Percentiles rank a stretch among this genome's conserved stretches.
phyloP scores from a whole-genome alignment of 2,797 vertebrate genomes.

The Myotis daubentonii region DNA sequence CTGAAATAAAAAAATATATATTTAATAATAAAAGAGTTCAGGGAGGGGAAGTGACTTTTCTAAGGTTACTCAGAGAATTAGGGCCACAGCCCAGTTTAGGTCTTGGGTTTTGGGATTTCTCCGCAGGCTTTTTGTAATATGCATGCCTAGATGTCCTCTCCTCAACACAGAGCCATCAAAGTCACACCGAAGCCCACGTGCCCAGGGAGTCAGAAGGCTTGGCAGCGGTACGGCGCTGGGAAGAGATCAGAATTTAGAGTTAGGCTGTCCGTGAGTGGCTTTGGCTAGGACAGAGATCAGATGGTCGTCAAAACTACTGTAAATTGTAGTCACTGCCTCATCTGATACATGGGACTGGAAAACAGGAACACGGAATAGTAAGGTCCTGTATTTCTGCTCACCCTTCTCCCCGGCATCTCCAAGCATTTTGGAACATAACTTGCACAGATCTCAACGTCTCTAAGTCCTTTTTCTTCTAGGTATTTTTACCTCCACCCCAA shows the following conservation, averaged over 20 bases:
- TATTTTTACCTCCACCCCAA: neutral
- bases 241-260: neutral
- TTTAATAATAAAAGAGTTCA: neutral
- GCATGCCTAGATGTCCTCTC: neutral
- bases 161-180: neutral
- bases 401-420: neutral
- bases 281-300: neutral
- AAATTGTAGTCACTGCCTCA: neutral
- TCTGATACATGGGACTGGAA: neutral
- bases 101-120: constrained; percentile 7
- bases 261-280: neutral
- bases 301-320: neutral
- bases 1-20: too few species aligned
- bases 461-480: constrained; percentile 15
- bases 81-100: neutral
- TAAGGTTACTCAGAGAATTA: neutral
- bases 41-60: neutral
- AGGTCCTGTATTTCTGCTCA: neutral
- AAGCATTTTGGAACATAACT: neutral
- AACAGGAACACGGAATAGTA: neutral
- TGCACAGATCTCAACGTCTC: neutral
- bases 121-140: neutral
- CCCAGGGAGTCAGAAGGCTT: neutral
- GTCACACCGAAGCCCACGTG: neutral
- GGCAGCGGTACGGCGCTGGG: neutral